phyloP scores from a whole-genome alignment of 2,888 invertebrate species.

The Pyrocoelia pectoralis region DNA sequence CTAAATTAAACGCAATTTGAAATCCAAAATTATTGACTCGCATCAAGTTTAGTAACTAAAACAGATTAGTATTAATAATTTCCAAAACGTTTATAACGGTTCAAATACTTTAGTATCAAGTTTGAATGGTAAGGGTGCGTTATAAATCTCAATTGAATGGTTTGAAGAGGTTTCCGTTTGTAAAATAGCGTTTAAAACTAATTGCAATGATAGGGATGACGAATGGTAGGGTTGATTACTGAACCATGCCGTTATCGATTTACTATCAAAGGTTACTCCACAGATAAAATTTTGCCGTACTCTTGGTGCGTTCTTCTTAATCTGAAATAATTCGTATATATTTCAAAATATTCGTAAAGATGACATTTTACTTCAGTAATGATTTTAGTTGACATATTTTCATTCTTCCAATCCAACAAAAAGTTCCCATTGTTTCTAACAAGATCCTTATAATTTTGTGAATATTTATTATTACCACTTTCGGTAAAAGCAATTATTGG shows the following conservation, averaged over 20 bases:
- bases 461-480: slow-evolving; percentile 12
- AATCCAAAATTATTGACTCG: slow-evolving; percentile 60
- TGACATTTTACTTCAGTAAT: slow-evolving; percentile 14
- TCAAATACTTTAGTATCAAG: slow-evolving; percentile 62
- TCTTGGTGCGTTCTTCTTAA: slow-evolving; percentile 51
- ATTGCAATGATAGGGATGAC: slow-evolving; percentile 70
- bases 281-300: slow-evolving; percentile 60
- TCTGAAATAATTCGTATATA: slow-evolving; percentile 58
- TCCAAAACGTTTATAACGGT: slow-evolving; percentile 9
- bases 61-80: slow-evolving; percentile 17
- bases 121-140: slow-evolving; percentile 74
- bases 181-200: slow-evolving; percentile 62
- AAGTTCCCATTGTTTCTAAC: background rate
- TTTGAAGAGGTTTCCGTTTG: slow-evolving; percentile 46
- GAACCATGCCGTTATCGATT: slow-evolving; percentile 71
- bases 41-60: slow-evolving; percentile 50
- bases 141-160: slow-evolving; percentile 61
- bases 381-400: slow-evolving; percentile 15
- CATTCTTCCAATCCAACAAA: slow-evolving; percentile 21
- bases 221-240: slow-evolving; percentile 75
- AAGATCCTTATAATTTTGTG: slow-evolving; percentile 10
- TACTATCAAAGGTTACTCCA: slow-evolving; percentile 64
- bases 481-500: slow-evolving; percentile 53
- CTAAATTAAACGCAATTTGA: slow-evolving; percentile 72
- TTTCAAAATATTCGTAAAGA: background rate